Percentiles rank a stretch among this genome's conserved stretches.
These are phyloP conservation scores for Tetrao urogallus DNA, from an alignment of 2,113 vertebrate genomes.

Conservation along the genomic window DNA sequence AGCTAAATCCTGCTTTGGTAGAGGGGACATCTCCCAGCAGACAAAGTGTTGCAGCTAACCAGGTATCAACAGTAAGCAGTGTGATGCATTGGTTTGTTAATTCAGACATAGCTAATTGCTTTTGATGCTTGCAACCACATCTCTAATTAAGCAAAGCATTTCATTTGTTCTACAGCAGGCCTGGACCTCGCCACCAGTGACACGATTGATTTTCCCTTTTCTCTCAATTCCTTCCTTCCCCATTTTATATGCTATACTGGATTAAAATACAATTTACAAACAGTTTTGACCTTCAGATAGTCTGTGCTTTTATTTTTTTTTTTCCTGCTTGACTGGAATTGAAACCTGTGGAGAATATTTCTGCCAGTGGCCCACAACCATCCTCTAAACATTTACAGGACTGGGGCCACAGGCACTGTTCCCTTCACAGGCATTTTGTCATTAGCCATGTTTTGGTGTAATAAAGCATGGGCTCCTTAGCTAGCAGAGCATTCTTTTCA, in stretches of 20 bases:
- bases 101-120: background rate
- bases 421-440: constrained; percentile 7
- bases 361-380: background rate
- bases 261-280: constrained; percentile 18
- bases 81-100: background rate
- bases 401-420: background rate
- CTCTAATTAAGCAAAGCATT: background rate
- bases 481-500: constrained; percentile 25
- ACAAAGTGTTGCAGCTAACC: background rate
- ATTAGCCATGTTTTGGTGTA: background rate
- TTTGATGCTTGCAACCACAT: background rate
- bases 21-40: background rate
- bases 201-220: background rate
- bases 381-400: background rate
- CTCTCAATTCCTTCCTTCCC: background rate
- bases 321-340: background rate
- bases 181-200: background rate
- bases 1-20: background rate
- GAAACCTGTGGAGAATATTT: constrained; percentile 13
- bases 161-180: background rate
- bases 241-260: background rate
- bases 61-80: background rate
- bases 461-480: background rate
- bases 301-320: background rate
- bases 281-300: constrained; percentile 29